Conservation (phyloP, 2,888 invertebrate genomes). For the Polyploca ridens region DNA sequence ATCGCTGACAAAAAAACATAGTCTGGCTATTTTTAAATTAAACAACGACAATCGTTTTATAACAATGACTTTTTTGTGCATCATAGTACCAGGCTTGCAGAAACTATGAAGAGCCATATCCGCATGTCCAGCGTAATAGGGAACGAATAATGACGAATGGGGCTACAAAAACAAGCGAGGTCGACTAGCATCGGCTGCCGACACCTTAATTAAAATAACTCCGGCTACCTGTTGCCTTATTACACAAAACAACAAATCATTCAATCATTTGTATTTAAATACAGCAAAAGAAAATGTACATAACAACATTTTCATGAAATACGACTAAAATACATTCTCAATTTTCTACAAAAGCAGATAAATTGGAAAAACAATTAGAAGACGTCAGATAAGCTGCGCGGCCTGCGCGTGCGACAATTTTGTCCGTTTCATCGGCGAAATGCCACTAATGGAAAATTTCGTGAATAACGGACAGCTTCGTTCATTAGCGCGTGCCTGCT, state of each 20-base stretch:
- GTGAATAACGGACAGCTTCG: constrained; percentile 10
- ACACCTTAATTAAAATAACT: constrained; percentile 17
- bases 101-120: constrained; percentile 22
- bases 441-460: constrained; percentile 16
- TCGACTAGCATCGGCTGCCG: constrained; percentile 16
- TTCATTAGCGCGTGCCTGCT: constrained; percentile 1
- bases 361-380: neutral
- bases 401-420: neutral
- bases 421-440: neutral
- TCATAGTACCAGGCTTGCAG: constrained; percentile 35
- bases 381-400: neutral
- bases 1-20: neutral
- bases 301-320: neutral
- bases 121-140: constrained; percentile 21
- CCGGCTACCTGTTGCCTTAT: constrained; percentile 12
- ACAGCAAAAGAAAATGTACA: neutral
- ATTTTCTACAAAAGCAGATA: neutral
- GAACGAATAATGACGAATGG: constrained; percentile 24
- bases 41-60: constrained; percentile 9
- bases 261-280: neutral
- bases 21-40: neutral
- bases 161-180: constrained; percentile 33
- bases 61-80: constrained; percentile 34
- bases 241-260: constrained; percentile 11
- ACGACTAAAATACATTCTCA: neutral